These are phyloP conservation scores for Liposcelis brunnea DNA, from an alignment of 2,888 invertebrate genomes.

Conservation along the genomic window DNA sequence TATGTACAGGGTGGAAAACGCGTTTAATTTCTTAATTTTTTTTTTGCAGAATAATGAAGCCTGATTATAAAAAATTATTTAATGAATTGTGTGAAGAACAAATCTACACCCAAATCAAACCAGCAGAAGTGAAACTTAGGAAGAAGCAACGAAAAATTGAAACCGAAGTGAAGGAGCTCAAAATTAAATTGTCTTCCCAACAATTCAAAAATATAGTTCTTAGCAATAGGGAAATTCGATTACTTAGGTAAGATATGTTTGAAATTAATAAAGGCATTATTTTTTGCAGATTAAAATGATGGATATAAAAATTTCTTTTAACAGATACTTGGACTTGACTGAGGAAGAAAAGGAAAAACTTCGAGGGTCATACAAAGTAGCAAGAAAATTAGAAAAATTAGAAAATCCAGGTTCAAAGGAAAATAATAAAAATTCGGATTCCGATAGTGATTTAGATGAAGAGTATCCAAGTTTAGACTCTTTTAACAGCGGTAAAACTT, in stretches of 20 bases:
- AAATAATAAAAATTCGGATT: slow-evolving; percentile 34
- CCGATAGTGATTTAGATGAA: slow-evolving; percentile 50
- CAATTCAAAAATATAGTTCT: slow-evolving; percentile 63
- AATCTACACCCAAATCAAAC: slow-evolving; percentile 58
- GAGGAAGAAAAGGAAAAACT: slow-evolving; percentile 85
- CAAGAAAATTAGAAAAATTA: slow-evolving; percentile 77
- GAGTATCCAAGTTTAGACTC: slow-evolving; percentile 21
- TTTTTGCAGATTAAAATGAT: background rate
- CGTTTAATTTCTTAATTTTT: too few relatives aligned
- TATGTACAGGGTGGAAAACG: too few relatives aligned
- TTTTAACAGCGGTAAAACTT: background rate
- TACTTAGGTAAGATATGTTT: slow-evolving; percentile 50
- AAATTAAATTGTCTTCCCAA: slow-evolving; percentile 54
- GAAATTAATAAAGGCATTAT: background rate
- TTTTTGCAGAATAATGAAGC: slow-evolving; percentile 43
- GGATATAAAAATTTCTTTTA: slow-evolving; percentile 14
- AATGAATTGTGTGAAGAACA: slow-evolving; percentile 78
- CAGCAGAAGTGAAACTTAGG: slow-evolving; percentile 67
- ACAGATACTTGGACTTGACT: slow-evolving; percentile 70
- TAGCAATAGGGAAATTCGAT: slow-evolving; percentile 78
- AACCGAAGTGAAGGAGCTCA: slow-evolving; percentile 74
- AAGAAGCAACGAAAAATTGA: slow-evolving; percentile 83
- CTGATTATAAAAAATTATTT: slow-evolving; percentile 54
- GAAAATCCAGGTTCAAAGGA: slow-evolving; percentile 40
- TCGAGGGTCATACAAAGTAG: slow-evolving; percentile 80